Base-by-base conservation (phyloP, 1,140 invertebrate genomes). In the Cydia fagiglandana region DNA sequence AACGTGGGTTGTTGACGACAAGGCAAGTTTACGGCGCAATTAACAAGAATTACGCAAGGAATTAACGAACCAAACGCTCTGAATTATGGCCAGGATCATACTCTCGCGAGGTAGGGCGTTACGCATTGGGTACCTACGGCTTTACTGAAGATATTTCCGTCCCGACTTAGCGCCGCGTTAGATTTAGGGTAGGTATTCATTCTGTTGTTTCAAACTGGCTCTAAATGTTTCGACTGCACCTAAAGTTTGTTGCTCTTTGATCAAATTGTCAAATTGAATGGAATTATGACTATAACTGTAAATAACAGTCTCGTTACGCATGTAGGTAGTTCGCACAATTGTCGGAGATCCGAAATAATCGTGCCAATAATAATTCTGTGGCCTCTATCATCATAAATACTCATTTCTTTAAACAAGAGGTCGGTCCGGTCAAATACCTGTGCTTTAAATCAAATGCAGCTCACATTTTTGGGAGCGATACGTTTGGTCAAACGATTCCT, bases 371-470 rank as follows among this genome's bases (percentile, higher is more conserved):
- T 64, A 68, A 64, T 64, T 77, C 70, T 77, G 81, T 78, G 79
- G 81, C 78, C 79, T 85, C 81, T 86, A 84, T 85, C 79, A 80
- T 76, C 79, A 78, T 84, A 83, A 86, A 85, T 87, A 82, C 76
- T 86, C 79, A 85, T 91, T 86, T 85, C 73, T 82, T 83, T 80
- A 78, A 75, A 76, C 74, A 64, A 80, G 76, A 81, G 78, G 76
- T 64, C 66, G 10, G 76, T 82, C 80, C 86, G 87, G 86, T 89
- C 87, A 88, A 88, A 86, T 89, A 88, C 86, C 86, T 90, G 83
- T 77, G 78, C 81, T 88, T 85, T 82, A 84, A 87, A 91, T 87
- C 83, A 86, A 83, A 84, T 81, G 74, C 81, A 83, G 79, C 85
- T 76, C 80, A 83, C 66, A 70, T 70, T 70, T 82, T 83, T 80